These are phyloP conservation scores for Hemaris fuciformis DNA, from an alignment of 2,888 invertebrate genomes.

Conservation along the genomic window DNA sequence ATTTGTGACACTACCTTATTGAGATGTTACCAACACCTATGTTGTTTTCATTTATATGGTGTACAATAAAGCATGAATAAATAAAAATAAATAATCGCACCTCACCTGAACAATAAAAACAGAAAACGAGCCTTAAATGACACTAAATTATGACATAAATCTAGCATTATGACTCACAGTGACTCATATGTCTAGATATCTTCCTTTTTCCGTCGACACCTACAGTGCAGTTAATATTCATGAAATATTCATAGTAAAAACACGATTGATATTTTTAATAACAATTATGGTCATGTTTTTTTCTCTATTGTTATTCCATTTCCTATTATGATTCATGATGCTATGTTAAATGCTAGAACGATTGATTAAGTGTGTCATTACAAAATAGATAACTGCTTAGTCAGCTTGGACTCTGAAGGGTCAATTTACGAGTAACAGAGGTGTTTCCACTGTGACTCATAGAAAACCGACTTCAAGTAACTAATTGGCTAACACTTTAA, in stretches of 20 bases:
- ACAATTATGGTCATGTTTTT: background rate
- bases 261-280: slow-evolving; percentile 4
- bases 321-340: slow-evolving; percentile 7
- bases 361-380: background rate
- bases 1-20: no score
- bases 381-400: background rate
- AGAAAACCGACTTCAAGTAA: no score
- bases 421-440: no score
- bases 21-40: no score
- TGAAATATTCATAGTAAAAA: slow-evolving; percentile 3
- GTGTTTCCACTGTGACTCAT: no score
- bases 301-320: background rate
- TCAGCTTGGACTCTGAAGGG: no score
- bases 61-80: no score
- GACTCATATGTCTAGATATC: background rate
- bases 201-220: background rate
- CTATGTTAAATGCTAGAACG: background rate
- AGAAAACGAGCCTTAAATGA: background rate
- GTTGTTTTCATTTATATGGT: no score
- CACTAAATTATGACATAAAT: background rate
- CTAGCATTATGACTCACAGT: background rate
- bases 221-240: background rate
- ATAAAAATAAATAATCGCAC: background rate
- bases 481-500: no score
- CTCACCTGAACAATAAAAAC: no score